Base-by-base conservation (phyloP, 2,113 vertebrate species). In the Saguinus imperator region DNA sequence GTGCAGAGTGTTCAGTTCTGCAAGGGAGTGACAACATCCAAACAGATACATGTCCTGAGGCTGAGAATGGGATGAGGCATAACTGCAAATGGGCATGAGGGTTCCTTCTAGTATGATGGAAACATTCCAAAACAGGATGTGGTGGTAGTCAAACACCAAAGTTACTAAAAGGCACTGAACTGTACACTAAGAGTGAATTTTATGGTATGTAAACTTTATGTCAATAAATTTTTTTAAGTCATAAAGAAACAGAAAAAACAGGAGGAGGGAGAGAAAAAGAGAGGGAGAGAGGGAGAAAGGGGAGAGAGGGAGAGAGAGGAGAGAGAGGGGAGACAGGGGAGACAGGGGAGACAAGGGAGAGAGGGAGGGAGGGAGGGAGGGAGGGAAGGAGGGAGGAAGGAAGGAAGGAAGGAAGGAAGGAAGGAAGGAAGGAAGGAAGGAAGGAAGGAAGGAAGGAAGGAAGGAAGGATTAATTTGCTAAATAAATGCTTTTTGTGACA, bases 301-400 rank as follows among this genome's bases (percentile, higher is more conserved):
- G 50, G 50, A 17, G 13, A 16, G 50, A 52, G 50, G 50, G 50
- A 16, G 50, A 3, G 3, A 50, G 50, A n/a, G 50, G 50, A 52
- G 52, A 52, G 52, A 17, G 52, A 17, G 48, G 13, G 13, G 50
- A 50, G 13, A 50, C 0, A 13, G 10, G 11, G 48, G 48, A 13
- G 11, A 50, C 2, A 9, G 48, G 50, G 50, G 50, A 50, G 50
- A 50, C 50, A 50, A 14, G 16, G 50, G 50, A 17, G 13, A 16
- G 50, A 52, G 50, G 50, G 50, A 16, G 50, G 14, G 3, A 50
- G 50, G 50, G 50, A 16, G 50, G 14, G 3, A 50, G 50, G 50
- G 2, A 50, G 13, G 13, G 0, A 50, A 13, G 50, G 50, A 8
- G 3, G 13, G 14, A 16, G 50, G 50, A 0, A 17, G 55, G 16